These are phyloP conservation scores for Crax fasciolata DNA, from an alignment of 2,797 vertebrate species.

Conservation along the genomic window DNA sequence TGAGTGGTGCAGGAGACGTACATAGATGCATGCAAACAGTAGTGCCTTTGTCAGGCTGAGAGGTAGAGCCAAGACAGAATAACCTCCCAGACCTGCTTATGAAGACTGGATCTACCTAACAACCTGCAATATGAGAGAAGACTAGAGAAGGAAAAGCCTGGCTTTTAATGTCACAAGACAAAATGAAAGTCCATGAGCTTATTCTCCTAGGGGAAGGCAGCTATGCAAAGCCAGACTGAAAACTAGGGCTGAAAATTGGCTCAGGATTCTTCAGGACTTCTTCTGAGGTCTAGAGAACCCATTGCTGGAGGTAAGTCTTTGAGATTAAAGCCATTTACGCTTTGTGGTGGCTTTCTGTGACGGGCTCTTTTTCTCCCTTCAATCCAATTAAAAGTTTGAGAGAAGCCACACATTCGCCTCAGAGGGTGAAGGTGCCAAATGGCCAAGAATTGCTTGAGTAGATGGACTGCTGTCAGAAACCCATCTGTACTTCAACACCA, in stretches of 20 bases:
- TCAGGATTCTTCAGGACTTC: not conserved
- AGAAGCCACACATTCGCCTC: not conserved
- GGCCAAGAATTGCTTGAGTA: not conserved
- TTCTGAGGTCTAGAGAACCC: not conserved
- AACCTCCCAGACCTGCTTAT: not conserved
- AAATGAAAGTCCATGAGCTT: not conserved
- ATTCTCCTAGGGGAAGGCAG: not conserved
- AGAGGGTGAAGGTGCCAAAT: accelerated
- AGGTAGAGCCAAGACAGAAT: not conserved
- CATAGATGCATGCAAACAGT: not conserved
- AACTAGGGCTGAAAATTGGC: not conserved
- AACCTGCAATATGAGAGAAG: not conserved
- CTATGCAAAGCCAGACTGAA: not conserved
- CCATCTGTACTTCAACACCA: not conserved
- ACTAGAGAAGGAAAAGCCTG: not conserved
- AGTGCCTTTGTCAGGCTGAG: not conserved
- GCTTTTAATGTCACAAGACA: not conserved
- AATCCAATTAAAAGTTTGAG: not conserved
- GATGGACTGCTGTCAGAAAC: not conserved
- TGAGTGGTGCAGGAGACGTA: accelerated
- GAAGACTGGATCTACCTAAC: not conserved
- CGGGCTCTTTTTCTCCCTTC: not conserved
- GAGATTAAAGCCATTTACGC: not conserved
- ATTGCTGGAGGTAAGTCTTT: not conserved
- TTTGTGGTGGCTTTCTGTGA: not conserved